A percentile compares a stretch with the other conserved stretches of the same genome.
phyloP scores from a whole-genome alignment of 1,140 invertebrate species.

The Chrysopa pallens region DNA sequence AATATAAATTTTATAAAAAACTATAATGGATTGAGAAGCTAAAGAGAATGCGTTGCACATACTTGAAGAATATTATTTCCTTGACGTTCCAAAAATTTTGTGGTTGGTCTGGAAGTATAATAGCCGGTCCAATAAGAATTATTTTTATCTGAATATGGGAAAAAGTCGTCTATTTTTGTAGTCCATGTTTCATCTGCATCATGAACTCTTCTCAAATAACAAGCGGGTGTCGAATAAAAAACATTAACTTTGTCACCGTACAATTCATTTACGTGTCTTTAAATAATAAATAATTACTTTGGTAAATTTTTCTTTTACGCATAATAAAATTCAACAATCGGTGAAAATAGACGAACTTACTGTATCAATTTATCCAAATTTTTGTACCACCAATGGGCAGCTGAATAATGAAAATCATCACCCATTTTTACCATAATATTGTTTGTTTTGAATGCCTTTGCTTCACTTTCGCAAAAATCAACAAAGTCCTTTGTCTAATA shows the following conservation, averaged over 20 bases:
- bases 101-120: slow-evolving; percentile 52
- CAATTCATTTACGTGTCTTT: slow-evolving; percentile 32
- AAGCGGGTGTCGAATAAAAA: slow-evolving; percentile 65
- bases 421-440: slow-evolving; percentile 18
- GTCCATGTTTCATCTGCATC: slow-evolving; percentile 28
- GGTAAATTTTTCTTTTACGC: too few relatives aligned
- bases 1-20: too few relatives aligned
- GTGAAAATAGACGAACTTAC: too few relatives aligned
- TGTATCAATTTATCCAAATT: slow-evolving; percentile 59
- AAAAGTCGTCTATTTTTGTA: slow-evolving; percentile 46
- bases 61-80: slow-evolving; percentile 49
- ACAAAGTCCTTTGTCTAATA: too few relatives aligned
- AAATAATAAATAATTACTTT: too few relatives aligned
- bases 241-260: slow-evolving; percentile 38
- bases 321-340: too few relatives aligned
- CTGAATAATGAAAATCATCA: slow-evolving; percentile 25
- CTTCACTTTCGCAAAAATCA: slow-evolving; percentile 15
- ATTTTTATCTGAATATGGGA: slow-evolving; percentile 53
- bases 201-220: slow-evolving; percentile 46
- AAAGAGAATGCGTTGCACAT: too few relatives aligned
- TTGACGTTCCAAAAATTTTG: slow-evolving; percentile 41
- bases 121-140: slow-evolving; percentile 72
- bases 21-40: too few relatives aligned
- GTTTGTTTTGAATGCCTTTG: slow-evolving; percentile 9
- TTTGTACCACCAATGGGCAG: slow-evolving; percentile 39